Percentiles rank a stretch among this genome's conserved stretches.
Conservation (phyloP, 1,140 invertebrate species). For the Oscheius sp. region DNA sequence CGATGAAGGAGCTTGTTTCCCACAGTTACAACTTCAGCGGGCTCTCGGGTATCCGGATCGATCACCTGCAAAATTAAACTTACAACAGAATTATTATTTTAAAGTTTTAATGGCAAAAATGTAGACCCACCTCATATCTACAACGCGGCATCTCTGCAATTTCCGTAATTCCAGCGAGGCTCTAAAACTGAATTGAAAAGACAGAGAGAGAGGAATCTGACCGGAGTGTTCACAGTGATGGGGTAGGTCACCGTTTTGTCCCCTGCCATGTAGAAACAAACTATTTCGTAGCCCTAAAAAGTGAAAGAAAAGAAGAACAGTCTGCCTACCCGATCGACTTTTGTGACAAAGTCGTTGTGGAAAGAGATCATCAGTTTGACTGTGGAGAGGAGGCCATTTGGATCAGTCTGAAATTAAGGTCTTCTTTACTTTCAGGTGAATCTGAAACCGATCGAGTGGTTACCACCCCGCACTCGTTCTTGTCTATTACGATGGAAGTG, state of each 20-base stretch:
- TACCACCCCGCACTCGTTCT: slow-evolving; percentile 55
- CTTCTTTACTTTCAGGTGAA: slow-evolving; percentile 7
- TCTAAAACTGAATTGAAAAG: slow-evolving; percentile 11
- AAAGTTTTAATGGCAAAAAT: background rate
- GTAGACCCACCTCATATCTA: slow-evolving; percentile 57
- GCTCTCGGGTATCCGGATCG: slow-evolving; percentile 42
- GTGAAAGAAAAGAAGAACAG: background rate
- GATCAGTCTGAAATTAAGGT: slow-evolving; percentile 44
- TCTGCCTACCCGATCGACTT: slow-evolving; percentile 44
- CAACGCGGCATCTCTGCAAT: slow-evolving; percentile 58
- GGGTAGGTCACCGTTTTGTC: slow-evolving; percentile 60
- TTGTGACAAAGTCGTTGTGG: slow-evolving; percentile 57
- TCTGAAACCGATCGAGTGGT: slow-evolving; percentile 49
- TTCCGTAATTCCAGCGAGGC: slow-evolving; percentile 53
- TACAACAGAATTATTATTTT: background rate
- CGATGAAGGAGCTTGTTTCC: slow-evolving; percentile 54
- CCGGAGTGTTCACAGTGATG: slow-evolving; percentile 45
- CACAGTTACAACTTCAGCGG: slow-evolving; percentile 54
- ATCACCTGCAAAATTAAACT: slow-evolving; percentile 15
- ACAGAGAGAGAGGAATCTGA: background rate
- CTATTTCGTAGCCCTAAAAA: slow-evolving; percentile 50
- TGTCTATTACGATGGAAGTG: slow-evolving; percentile 52
- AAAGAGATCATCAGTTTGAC: slow-evolving; percentile 59
- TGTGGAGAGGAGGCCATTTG: slow-evolving; percentile 56
- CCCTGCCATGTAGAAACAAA: slow-evolving; percentile 47